Conservation (phyloP, 2,113 vertebrate species). For the Smithornis capensis region DNA sequence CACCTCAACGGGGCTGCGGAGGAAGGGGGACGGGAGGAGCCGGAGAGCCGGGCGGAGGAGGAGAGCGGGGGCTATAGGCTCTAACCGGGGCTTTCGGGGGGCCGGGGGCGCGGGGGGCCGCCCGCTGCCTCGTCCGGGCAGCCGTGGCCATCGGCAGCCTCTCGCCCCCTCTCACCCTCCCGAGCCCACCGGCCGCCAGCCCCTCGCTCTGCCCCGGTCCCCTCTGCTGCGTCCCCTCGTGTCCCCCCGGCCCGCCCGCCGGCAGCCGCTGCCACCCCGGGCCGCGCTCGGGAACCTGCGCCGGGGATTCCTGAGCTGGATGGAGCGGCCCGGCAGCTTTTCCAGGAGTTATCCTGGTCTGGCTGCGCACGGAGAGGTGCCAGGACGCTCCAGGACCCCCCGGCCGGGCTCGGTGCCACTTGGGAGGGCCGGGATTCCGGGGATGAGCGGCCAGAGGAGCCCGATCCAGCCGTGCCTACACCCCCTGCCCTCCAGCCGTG, state of each 20-base stretch:
- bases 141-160: background rate
- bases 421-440: background rate
- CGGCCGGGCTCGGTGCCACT: background rate
- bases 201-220: background rate
- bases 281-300: background rate
- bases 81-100: slow-evolving; percentile 13
- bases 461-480: background rate
- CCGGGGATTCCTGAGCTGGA: background rate
- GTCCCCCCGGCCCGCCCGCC: background rate
- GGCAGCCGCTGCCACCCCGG: background rate
- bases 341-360: background rate
- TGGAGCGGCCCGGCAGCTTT: background rate
- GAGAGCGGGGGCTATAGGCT: slow-evolving; percentile 70
- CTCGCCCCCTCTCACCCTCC: background rate
- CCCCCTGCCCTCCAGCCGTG: background rate
- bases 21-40: slow-evolving; percentile 68
- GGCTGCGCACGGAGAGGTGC: background rate
- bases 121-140: background rate
- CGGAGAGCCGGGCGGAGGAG: slow-evolving; percentile 72
- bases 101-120: background rate
- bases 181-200: background rate
- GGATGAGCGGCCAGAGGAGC: background rate
- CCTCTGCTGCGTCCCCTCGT: background rate
- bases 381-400: background rate
- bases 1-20: slow-evolving; percentile 55